Conservation (phyloP, 2,113 vertebrate species). For the Macrotis lagotis region DNA sequence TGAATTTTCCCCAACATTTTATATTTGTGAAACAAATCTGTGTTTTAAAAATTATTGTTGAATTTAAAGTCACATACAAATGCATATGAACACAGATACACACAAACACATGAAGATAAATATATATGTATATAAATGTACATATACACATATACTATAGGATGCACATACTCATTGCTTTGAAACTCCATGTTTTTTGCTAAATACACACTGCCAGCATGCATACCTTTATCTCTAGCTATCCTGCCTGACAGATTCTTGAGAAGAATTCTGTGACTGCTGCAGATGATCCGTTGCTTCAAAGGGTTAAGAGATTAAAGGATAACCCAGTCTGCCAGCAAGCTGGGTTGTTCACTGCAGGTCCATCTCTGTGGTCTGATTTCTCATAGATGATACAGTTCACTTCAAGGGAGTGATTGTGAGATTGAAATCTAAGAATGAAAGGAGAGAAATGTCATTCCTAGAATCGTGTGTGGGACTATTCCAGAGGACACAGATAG, state of each 20-base stretch:
- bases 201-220: background rate
- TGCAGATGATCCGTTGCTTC: slow-evolving; percentile 64
- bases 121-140: slow-evolving; percentile 21
- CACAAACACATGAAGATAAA: background rate
- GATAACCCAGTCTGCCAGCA: slow-evolving; percentile 73
- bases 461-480: slow-evolving; percentile 45
- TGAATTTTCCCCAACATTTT: background rate
- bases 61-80: slow-evolving; percentile 14
- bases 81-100: background rate
- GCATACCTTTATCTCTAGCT: slow-evolving; percentile 49
- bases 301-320: slow-evolving; percentile 78
- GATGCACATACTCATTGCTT: slow-evolving; percentile 27
- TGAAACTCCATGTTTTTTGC: slow-evolving; percentile 48
- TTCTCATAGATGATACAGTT: slow-evolving; percentile 77
- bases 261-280: slow-evolving; percentile 43
- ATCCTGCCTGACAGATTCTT: slow-evolving; percentile 50
- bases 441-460: slow-evolving; percentile 75
- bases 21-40: background rate
- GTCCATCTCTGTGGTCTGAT: slow-evolving; percentile 77
- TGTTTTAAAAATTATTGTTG: background rate
- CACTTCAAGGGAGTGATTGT: slow-evolving; percentile 73
- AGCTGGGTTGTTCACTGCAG: slow-evolving; percentile 47
- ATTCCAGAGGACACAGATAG: slow-evolving; percentile 67
- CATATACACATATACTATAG: background rate
- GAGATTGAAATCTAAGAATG: slow-evolving; percentile 79